Conservation (phyloP, 1,140 invertebrate genomes). For the Lordiphosa clarofinis region DNA sequence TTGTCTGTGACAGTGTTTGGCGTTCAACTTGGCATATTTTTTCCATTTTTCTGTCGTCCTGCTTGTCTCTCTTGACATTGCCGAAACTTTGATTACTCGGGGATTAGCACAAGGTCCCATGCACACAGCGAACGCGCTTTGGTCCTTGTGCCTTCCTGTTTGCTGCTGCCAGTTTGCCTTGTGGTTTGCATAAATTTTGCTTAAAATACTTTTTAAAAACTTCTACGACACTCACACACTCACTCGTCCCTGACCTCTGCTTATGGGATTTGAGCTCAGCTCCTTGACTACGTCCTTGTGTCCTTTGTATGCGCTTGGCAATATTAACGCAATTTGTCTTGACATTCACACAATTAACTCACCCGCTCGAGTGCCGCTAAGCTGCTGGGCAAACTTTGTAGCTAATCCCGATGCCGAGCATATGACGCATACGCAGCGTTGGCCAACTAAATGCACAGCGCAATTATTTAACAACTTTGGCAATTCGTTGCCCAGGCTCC, state of each 20-base stretch:
- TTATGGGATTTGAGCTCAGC: conserved; percentile 29
- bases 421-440: conserved; percentile 58
- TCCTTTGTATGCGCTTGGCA: conserved; percentile 47
- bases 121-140: conserved; percentile 3
- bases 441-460: conserved; percentile 58
- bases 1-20: conserved; percentile 43
- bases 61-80: conserved; percentile 57
- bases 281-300: conserved; percentile 17
- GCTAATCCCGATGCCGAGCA: conserved; percentile 58
- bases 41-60: conserved; percentile 15
- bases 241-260: conserved; percentile 36
- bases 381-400: conserved; percentile 52
- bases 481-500: conserved; percentile 36
- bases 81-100: conserved; percentile 77
- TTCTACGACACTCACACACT: conserved; percentile 61
- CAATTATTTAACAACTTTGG: conserved; percentile 77
- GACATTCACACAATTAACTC: conserved; percentile 79
- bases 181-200: conserved; percentile 76
- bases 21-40: conserved; percentile 40
- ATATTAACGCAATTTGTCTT: conserved; percentile 78
- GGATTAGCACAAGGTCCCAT: conserved; percentile 56
- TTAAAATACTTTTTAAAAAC: conserved; percentile 78
- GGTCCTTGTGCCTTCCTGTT: neutral
- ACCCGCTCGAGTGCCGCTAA: conserved; percentile 60
- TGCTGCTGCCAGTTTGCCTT: conserved; percentile 59